A percentile compares a stretch with the other conserved stretches of the same genome.
These are phyloP conservation scores for Reticulitermes speratus DNA, from an alignment of 1,140 invertebrate species.

Conservation along the genomic window DNA sequence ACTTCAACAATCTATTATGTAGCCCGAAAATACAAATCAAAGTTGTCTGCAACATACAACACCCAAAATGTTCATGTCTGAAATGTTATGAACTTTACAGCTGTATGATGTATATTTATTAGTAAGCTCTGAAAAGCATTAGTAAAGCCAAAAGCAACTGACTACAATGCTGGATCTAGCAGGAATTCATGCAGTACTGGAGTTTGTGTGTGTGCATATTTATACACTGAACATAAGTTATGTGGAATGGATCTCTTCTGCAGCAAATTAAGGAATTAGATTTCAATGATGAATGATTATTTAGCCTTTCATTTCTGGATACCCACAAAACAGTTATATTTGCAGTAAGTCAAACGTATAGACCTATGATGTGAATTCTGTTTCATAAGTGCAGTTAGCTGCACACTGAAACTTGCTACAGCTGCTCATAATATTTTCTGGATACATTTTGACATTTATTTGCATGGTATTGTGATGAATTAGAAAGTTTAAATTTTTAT, in stretches of 20 bases:
- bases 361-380: no score
- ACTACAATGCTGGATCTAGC: not conserved
- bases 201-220: not conserved
- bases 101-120: not conserved
- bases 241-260: not conserved
- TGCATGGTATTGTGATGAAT: no score
- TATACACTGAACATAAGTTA: not conserved
- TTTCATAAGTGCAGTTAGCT: no score
- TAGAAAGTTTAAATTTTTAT: no score
- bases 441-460: no score
- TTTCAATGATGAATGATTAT: not conserved
- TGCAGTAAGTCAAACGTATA: no score
- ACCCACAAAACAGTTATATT: not conserved
- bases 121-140: conserved; percentile 2
- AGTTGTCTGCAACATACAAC: not conserved
- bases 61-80: not conserved
- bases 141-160: conserved; percentile 15
- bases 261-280: not conserved
- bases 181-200: not conserved
- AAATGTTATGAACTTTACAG: not conserved
- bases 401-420: no score
- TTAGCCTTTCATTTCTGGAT: not conserved
- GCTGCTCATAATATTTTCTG: no score
- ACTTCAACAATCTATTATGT: no score
- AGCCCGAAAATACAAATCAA: not conserved